Percentiles rank a stretch among this genome's conserved stretches.
phyloP scores from a whole-genome alignment of 1,140 invertebrate genomes.

The Drosophila leontia region DNA sequence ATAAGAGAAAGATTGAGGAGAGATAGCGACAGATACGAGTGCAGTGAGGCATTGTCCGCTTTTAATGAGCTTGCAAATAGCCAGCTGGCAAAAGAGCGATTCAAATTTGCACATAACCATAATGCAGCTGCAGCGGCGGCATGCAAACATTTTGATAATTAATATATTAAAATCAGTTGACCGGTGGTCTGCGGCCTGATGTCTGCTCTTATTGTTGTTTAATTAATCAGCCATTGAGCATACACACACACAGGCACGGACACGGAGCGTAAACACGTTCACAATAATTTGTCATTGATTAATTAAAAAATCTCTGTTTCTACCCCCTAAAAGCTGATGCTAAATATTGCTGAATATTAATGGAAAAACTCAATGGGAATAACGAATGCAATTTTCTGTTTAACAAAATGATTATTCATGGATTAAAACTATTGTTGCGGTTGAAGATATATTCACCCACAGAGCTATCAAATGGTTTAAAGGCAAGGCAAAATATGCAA shows the following conservation, averaged over 20 bases:
- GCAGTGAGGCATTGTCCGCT: conserved; percentile 13
- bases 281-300: conserved; percentile 65
- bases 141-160: conserved; percentile 67
- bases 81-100: conserved; percentile 12
- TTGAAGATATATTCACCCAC: conserved; percentile 4
- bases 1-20: not conserved
- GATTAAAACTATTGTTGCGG: conserved; percentile 36
- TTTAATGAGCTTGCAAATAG: conserved; percentile 70
- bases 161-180: conserved; percentile 67
- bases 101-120: conserved; percentile 44
- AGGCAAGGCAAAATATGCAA: conserved; percentile 4
- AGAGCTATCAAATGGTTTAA: conserved; percentile 8
- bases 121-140: conserved; percentile 30
- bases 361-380: conserved; percentile 23
- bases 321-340: conserved; percentile 24
- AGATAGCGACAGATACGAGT: not conserved
- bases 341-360: conserved; percentile 24
- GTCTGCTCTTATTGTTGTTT: conserved; percentile 63
- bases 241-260: not conserved
- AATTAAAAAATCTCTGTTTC: conserved; percentile 68
- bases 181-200: conserved; percentile 13
- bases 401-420: conserved; percentile 34
- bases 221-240: conserved; percentile 65
- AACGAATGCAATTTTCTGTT: conserved; percentile 25
- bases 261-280: not conserved